These are phyloP conservation scores for Aphaenogaster ashmeadi DNA, from an alignment of 1,140 invertebrate species.

Conservation along the genomic window DNA sequence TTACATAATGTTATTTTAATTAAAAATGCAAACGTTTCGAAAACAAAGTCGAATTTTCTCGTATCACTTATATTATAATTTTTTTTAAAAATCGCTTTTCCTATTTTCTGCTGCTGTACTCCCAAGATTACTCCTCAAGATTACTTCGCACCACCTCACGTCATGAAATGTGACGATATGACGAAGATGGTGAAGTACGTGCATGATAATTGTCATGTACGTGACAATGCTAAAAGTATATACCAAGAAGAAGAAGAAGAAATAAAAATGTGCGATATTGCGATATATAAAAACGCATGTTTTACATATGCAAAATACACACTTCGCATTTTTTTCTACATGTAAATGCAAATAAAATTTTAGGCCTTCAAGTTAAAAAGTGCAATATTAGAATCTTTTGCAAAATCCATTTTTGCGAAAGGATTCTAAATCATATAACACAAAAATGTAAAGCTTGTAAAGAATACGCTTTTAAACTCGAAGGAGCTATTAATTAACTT, in stretches of 20 bases:
- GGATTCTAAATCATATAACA: background rate
- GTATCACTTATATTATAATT: background rate
- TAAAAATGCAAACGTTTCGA: conserved; percentile 34
- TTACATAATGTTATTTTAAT: background rate
- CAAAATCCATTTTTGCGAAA: background rate
- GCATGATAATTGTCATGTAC: conserved; percentile 4
- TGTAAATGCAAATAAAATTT: conserved; percentile 26
- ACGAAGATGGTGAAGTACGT: conserved; percentile 34
- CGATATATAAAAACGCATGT: background rate
- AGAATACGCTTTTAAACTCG: conserved; percentile 1
- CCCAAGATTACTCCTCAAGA: background rate
- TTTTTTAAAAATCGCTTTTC: background rate
- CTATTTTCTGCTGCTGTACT: background rate
- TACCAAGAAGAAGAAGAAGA: conserved; percentile 38
- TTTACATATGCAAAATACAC: background rate
- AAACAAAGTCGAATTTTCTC: conserved; percentile 47
- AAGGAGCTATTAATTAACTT: conserved; percentile 6
- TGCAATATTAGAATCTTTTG: background rate
- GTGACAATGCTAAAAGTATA: conserved; percentile 10
- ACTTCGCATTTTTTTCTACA: background rate
- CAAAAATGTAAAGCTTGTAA: background rate
- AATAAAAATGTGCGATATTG: background rate
- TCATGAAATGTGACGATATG: conserved; percentile 41
- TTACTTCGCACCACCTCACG: conserved; percentile 17
- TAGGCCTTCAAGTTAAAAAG: conserved; percentile 15